Base-by-base conservation (phyloP, 2,797 vertebrate genomes). In the Antennarius maculatus region DNA sequence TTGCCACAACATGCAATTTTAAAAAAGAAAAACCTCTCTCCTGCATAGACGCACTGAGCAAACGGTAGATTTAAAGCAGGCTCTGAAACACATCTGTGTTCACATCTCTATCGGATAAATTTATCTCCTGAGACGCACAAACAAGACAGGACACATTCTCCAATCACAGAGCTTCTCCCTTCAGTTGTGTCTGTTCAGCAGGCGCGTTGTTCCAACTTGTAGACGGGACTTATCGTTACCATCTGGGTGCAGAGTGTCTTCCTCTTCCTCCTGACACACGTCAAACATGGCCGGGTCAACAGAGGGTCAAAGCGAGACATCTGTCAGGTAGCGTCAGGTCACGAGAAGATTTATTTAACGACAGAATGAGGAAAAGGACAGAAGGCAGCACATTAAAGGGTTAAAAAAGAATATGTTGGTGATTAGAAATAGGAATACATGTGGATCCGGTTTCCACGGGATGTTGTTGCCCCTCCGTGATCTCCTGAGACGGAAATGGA, bases 151-250 rank as follows among this genome's bases (percentile, higher is more conserved):
- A 41, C 61, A 64, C n/a, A 43, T 65, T 45, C 58, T 55, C 29
- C 18, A 39, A 82, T 86, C 28, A 47, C 43, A 29, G 53, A 54
- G 48, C 54, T 72, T 50, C 5, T 4, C 8, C 31, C 31, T 2
- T 34, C 8, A 34, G 31, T 34, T 34, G 5, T 34, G 5, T 34
- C 8, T 34, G 5, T 34, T 34, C 8, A 8, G 31, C 8, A 34
- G 68, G 69, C 82, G 75, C 84, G 76, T 88, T 87, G 65, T 81
- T 89, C 86, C 72, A 69, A 79, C 76, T 76, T 54, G 27, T 49
- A 49, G 53, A 68, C 64, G 52, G 61, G 50, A 80, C 76, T 47
- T 64, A 70, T 81, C 67, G 51, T 65, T 76, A 59, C 61, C 65
- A 27, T 77, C 74, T 73, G 52, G 0, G 68, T 77, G 77, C 41